phyloP scores from a whole-genome alignment of 2,888 invertebrate species.

The Cinara cedri region DNA sequence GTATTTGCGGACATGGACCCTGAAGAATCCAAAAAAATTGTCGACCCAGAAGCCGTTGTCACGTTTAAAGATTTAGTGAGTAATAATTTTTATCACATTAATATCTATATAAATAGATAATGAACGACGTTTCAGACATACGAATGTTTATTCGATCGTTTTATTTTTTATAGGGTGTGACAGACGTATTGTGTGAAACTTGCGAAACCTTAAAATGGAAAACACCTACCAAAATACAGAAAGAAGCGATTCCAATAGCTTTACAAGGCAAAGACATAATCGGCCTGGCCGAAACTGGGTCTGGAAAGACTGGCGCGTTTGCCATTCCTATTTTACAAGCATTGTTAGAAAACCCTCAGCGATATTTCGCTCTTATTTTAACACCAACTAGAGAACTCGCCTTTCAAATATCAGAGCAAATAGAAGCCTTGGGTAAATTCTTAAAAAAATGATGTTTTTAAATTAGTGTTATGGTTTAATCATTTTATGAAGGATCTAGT shows the following conservation, averaged over 20 bases:
- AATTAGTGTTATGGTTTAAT: neutral
- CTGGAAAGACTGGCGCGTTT: constrained; percentile 97
- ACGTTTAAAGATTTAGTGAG: constrained; percentile 46
- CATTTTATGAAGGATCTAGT: constrained; percentile 70
- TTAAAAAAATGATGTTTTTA: neutral
- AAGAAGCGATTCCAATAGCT: constrained; percentile 90
- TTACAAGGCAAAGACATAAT: constrained; percentile 84
- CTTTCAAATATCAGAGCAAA: constrained; percentile 97
- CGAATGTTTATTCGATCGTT: neutral
- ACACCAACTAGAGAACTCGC: constrained; percentile 98
- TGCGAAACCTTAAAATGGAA: constrained; percentile 94
- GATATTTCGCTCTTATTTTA: constrained; percentile 89
- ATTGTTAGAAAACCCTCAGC: constrained; percentile 86
- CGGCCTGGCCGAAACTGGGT: constrained; percentile 83
- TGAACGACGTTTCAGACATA: neutral
- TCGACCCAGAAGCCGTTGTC: neutral
- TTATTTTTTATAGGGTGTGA: constrained; percentile 74
- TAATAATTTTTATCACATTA: too few relatives aligned
- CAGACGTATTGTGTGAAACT: constrained; percentile 88
- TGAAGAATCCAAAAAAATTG: neutral
- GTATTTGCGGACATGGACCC: constrained; percentile 13
- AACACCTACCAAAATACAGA: constrained; percentile 91
- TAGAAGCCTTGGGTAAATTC: constrained; percentile 86
- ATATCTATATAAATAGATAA: too few relatives aligned
- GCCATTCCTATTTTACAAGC: constrained; percentile 94